A percentile compares a stretch with the other conserved stretches of the same genome.
phyloP scores from a whole-genome alignment of 2,113 vertebrate species.

The Microtus richardsoni region DNA sequence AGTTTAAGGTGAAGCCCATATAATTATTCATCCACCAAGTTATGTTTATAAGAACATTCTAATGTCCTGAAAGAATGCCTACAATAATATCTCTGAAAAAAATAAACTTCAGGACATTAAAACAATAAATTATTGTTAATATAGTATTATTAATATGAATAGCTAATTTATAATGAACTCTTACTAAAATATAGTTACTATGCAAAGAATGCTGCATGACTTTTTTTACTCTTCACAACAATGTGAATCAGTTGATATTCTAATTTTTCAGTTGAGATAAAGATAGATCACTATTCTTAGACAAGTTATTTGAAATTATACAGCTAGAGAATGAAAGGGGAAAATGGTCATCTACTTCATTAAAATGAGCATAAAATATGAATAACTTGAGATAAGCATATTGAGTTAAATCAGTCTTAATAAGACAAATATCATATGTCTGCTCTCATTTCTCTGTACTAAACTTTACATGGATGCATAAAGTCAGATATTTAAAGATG shows the following conservation, averaged over 20 bases:
- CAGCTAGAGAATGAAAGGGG: not conserved
- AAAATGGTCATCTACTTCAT: not conserved
- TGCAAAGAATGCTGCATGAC: not conserved
- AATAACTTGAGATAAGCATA: not conserved
- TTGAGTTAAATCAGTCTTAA: not conserved
- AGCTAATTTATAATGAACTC: not conserved
- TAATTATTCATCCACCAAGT: not conserved
- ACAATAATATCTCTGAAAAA: slow-evolving; percentile 11
- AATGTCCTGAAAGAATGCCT: not conserved
- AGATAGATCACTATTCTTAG: not conserved
- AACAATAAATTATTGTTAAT: not conserved
- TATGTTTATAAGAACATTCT: not conserved
- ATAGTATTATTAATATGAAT: not conserved
- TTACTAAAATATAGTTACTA: not conserved
- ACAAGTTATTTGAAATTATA: not conserved
- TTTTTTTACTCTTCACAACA: not conserved
- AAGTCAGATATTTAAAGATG: not conserved
- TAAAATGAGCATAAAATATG: not conserved
- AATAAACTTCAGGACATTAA: not conserved
- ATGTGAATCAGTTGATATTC: not conserved
- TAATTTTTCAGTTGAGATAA: not conserved
- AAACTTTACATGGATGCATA: not conserved
- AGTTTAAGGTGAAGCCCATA: not conserved
- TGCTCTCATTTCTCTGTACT: not conserved
- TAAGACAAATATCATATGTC: not conserved